Evolutionary conservation across 2,797 vertebrate genomes (phyloP), one percentile per base, ranked within the genome.

Genomic region (Dipus sagitta): DNA sequence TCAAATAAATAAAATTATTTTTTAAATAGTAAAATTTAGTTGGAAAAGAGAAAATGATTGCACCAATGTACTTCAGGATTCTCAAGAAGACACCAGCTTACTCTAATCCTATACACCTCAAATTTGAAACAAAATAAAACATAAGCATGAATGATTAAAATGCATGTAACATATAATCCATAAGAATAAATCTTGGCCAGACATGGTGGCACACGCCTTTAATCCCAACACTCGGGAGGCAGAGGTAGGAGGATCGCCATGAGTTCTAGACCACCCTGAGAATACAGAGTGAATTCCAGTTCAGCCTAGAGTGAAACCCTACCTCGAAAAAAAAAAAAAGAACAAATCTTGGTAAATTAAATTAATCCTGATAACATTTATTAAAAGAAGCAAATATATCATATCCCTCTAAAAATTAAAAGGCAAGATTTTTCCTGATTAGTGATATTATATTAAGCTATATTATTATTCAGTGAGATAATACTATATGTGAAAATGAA

Each of bases 21-120:
- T 76, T 92, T 7, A 81, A 88, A 86, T 3, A 64, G 28, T n/a
- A 76, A 76, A 76, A 17, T 17, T 28, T 76, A 76, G 17, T 76
- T 28, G 12, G 70, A 78, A 92, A 88, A 5, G n/a, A 92, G 32
- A 86, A 86, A 86, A 83, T 24, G 20, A 74, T 65, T 91, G 79
- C n/a, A 72, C 11, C 74, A 72, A 62, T 54, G 21, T 15, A 10
- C 76, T 86, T 0, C 12, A n/a, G 38, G 67, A 30, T 82, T 90
- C 70, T 85, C 32, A 75, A 75, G 52, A 85, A 92, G 72, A 75
- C 1, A 71, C 15, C 18, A 38, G 32, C 32, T 86, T 72, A 18
- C 10, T 52, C 10, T 52, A 93, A 90, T 67, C 12, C 12, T 65
- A 70, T 28, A 82, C 2, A 76, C 30, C 28, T 74, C 65, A 80